These are phyloP conservation scores for Tinea pellionella DNA, from an alignment of 2,888 invertebrate species.

Conservation along the genomic window DNA sequence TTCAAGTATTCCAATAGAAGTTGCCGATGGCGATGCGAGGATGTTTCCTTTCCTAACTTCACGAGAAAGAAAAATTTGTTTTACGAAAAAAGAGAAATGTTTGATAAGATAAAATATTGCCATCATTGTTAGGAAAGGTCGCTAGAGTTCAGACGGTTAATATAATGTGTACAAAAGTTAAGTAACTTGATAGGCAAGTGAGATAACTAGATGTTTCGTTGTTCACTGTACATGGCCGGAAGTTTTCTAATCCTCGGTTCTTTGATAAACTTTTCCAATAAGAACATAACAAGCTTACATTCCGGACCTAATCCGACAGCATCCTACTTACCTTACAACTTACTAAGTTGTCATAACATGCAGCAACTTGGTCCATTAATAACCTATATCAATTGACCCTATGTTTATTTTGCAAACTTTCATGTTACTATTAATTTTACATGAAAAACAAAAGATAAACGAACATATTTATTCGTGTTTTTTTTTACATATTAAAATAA, in stretches of 20 bases:
- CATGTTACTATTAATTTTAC: neutral
- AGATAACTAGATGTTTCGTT: conserved; percentile 26
- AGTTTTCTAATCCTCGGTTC: conserved; percentile 55
- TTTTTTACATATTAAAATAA: no score
- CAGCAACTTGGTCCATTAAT: conserved; percentile 3
- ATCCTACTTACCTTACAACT: conserved; percentile 25
- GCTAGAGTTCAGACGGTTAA: neutral
- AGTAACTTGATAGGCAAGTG: conserved; percentile 13
- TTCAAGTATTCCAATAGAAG: conserved; percentile 7
- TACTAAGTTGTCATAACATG: conserved; percentile 27
- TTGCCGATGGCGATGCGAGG: conserved; percentile 10
- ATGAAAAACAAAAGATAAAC: no score
- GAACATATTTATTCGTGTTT: no score
- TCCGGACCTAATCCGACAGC: conserved; percentile 33
- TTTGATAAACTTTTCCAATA: conserved; percentile 53
- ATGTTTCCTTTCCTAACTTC: neutral
- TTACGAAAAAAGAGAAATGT: neutral
- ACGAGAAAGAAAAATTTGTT: neutral
- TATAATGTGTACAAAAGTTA: neutral
- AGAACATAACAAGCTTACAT: conserved; percentile 47
- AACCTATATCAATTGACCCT: neutral
- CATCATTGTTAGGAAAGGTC: neutral
- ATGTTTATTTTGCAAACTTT: neutral
- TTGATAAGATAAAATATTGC: neutral
- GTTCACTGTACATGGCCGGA: conserved; percentile 32